phyloP scores from a whole-genome alignment of 2,797 vertebrate genomes.

The Natrix natrix region DNA sequence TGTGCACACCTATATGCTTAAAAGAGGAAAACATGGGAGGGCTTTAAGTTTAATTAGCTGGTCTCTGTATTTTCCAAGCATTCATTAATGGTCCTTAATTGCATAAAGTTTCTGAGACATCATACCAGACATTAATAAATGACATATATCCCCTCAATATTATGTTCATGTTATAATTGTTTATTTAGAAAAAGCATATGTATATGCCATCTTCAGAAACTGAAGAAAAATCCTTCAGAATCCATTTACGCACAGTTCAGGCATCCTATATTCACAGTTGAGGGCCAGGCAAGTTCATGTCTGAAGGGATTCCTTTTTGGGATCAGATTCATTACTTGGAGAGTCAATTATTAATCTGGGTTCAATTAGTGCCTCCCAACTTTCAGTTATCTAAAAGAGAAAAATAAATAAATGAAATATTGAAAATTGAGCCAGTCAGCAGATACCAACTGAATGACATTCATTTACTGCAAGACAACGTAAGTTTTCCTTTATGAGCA shows the following conservation, averaged over 20 bases:
- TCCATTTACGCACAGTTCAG: slow-evolving; percentile 16
- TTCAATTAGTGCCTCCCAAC: slow-evolving; percentile 89
- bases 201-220: slow-evolving; percentile 46
- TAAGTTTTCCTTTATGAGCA: neutral
- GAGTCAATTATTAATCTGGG: slow-evolving; percentile 85
- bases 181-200: slow-evolving; percentile 50
- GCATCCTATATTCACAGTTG: slow-evolving; percentile 20
- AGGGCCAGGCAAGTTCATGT: slow-evolving; percentile 22
- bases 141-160: neutral
- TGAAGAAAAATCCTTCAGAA: slow-evolving; percentile 33
- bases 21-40: slow-evolving; percentile 31
- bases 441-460: neutral
- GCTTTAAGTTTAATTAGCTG: neutral
- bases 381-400: slow-evolving; percentile 81
- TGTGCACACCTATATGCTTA: neutral
- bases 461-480: neutral
- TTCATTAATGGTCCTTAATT: neutral
- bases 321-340: slow-evolving; percentile 14
- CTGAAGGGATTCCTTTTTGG: slow-evolving; percentile 35
- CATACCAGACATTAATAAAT: slow-evolving; percentile 29
- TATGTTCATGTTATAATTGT: slow-evolving; percentile 45
- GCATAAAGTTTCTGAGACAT: neutral
- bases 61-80: neutral
- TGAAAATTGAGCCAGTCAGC: neutral
- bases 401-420: slow-evolving; percentile 10